Percentiles rank a stretch among this genome's conserved stretches.
Evolutionary conservation across 2,888 invertebrate species (phyloP).

Genomic region (Chrysolina americana): DNA sequence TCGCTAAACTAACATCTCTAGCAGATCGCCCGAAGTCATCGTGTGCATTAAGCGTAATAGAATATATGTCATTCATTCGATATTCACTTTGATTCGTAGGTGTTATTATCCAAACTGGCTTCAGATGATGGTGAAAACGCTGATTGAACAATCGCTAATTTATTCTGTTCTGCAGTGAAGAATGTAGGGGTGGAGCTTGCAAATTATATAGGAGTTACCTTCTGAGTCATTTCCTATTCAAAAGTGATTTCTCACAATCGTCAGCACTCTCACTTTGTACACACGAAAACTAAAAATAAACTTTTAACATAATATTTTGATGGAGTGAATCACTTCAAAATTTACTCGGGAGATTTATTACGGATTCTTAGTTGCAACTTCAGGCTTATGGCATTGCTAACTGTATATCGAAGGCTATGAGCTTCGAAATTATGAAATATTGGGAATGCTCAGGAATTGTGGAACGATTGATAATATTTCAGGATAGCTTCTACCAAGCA

Average conservation of each 20-base stretch:
- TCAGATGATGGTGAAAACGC: constrained; percentile 2
- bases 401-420: neutral
- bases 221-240: constrained; percentile 9
- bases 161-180: neutral
- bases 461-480: no score
- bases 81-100: constrained; percentile 12
- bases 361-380: neutral
- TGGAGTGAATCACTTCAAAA: neutral
- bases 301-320: neutral
- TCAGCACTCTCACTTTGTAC: constrained; percentile 4
- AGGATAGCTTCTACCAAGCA: no score
- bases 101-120: constrained; percentile 1
- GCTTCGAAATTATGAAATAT: neutral
- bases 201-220: neutral
- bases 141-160: constrained; percentile 14
- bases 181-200: neutral
- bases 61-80: constrained; percentile 14
- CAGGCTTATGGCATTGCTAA: neutral
- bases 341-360: neutral
- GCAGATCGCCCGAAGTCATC: neutral
- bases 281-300: neutral
- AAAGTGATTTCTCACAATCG: neutral
- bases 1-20: neutral
- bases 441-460: neutral
- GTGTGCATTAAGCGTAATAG: neutral